Evolutionary conservation across 1,140 invertebrate species (phyloP).

Genomic region (Harlomillsia oculata): DNA sequence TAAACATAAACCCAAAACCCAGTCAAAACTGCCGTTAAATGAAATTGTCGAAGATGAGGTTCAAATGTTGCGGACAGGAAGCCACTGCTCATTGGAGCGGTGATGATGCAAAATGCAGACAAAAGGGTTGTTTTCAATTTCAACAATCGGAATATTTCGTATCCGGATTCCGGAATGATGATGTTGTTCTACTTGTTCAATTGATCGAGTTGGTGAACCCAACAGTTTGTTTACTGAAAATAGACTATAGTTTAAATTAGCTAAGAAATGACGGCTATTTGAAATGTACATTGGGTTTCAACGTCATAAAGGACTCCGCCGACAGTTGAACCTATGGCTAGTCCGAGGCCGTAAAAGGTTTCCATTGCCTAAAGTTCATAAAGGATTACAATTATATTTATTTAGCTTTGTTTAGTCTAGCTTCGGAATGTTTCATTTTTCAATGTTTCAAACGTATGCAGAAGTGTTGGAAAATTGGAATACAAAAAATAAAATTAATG

Average conservation of each 20-base stretch:
- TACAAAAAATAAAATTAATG: too few relatives aligned
- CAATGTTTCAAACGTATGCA: too few relatives aligned
- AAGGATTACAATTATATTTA: neutral
- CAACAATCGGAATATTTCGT: conserved; percentile 51
- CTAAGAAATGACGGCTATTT: neutral
- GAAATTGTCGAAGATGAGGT: conserved; percentile 65
- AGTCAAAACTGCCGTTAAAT: too few relatives aligned
- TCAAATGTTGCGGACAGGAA: conserved; percentile 72
- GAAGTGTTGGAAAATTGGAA: too few relatives aligned
- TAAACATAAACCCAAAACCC: too few relatives aligned
- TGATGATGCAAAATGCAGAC: conserved; percentile 57
- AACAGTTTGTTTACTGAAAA: neutral
- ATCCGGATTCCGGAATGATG: conserved; percentile 43
- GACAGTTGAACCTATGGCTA: conserved; percentile 56
- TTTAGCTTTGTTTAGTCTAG: too few relatives aligned
- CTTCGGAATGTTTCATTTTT: too few relatives aligned
- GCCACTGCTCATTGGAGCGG: conserved; percentile 67
- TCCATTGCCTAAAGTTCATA: conserved; percentile 60
- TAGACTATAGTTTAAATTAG: neutral
- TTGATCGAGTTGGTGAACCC: conserved; percentile 38
- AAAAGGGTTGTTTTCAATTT: conserved; percentile 60
- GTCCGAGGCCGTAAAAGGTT: conserved; percentile 77
- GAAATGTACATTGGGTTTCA: neutral
- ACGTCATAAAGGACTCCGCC: conserved; percentile 68
- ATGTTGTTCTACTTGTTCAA: neutral